Base-by-base conservation (phyloP, 2,888 invertebrate species). In the Sminthurinus aureus region DNA sequence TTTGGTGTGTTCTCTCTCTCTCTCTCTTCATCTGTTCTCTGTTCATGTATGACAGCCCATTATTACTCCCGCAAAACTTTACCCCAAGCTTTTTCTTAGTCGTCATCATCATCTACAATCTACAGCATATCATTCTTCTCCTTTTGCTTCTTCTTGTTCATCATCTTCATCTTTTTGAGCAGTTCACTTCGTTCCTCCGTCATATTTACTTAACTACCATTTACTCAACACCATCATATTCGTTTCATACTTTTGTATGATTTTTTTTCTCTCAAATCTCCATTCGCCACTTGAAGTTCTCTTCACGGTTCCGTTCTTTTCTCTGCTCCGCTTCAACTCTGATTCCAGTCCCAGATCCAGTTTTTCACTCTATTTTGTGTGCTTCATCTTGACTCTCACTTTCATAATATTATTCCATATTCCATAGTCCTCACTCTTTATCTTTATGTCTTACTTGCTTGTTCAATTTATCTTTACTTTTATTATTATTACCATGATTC, bases 31-130 rank as follows among this genome's bases (percentile, higher is more conserved):
- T 79, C 79, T 26, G 66, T 67, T 15, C 22, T 79, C 66, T 26
- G 79, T 22, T 69, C 79, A 50, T 67, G 79, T 82, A 82, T 78
- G 78, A 78, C 82, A 82, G 78, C 69, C 78, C 82, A 82, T 82
- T 82, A 82, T 78, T 78, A 69, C 71, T 51, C 20, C 38, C 26
- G 38, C 26, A n/a, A 77, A 79, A 79, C 79, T 79, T 69, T 69
- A 69, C 51, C 20, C 66, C 66, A 79, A 66, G 66, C 24, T 67
- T 67, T 67, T 67, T 67, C n/a, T 15, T 15, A 11, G 20, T n/a
- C 38, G 38, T 38, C 38, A 38, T 38, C 38, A 38, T 38, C 38
- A 38, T 38, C 38, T 38, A 38, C 3, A 38, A 38, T 38, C 38
- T 38, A 58, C 2, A 58, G 58, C 58, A 2, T n/a, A n/a, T n/a